phyloP scores from a whole-genome alignment of 1,140 invertebrate species.

The Melipona quadrifasciata region DNA sequence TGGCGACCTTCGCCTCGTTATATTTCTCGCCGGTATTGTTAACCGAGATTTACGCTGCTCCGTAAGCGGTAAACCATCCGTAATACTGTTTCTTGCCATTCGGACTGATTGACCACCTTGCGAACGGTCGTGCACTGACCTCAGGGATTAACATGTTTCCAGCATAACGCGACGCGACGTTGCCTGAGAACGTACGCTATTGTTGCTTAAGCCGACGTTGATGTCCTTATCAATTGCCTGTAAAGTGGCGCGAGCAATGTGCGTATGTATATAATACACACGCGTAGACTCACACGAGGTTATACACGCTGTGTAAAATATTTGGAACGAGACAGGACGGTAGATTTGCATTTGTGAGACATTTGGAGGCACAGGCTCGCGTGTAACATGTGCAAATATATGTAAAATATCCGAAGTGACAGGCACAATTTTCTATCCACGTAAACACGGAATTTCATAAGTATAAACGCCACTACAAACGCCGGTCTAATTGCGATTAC shows the following conservation, averaged over 20 bases:
- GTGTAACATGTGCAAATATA: no score
- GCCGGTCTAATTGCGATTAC: no score
- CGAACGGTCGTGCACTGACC: conserved; percentile 23
- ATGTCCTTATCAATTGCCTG: conserved; percentile 48
- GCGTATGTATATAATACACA: no score
- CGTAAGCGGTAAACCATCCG: conserved; percentile 54
- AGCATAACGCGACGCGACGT: conserved; percentile 39
- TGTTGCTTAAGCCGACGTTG: conserved; percentile 44
- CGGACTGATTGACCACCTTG: conserved; percentile 56
- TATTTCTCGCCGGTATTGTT: conserved; percentile 56
- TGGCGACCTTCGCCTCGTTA: conserved; percentile 51
- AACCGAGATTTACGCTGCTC: conserved; percentile 62
- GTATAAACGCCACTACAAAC: no score
- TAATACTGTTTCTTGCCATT: conserved; percentile 54
- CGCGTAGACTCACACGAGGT: no score
- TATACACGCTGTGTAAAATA: no score
- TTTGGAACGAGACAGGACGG: no score
- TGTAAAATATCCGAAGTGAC: no score
- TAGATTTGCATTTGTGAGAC: no score
- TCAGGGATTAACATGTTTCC: conserved; percentile 61
- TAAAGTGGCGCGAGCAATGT: conserved; percentile 10
- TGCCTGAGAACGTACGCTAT: conserved; percentile 26
- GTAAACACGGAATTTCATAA: no score
- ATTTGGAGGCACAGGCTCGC: no score
- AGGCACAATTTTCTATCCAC: no score